Percentiles rank a stretch among this genome's conserved stretches.
phyloP scores from a whole-genome alignment of 2,113 vertebrate genomes.

The Uria aalge region DNA sequence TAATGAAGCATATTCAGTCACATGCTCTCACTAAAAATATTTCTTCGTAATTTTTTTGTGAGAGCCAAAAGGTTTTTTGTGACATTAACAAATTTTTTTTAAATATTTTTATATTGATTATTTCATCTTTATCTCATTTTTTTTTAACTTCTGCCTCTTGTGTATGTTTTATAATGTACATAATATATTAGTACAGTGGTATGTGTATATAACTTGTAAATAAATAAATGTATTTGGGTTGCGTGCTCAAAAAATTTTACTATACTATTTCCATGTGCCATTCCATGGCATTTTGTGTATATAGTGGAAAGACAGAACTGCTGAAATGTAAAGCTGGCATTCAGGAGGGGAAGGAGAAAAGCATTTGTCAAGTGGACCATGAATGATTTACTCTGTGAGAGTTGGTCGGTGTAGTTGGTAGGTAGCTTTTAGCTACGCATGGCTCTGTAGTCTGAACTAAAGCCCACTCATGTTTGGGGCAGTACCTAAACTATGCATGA shows the following conservation, averaged over 20 bases:
- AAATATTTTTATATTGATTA: neutral
- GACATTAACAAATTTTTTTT: neutral
- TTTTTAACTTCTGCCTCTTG: neutral
- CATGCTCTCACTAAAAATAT: neutral
- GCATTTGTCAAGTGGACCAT: neutral
- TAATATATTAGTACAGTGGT: neutral
- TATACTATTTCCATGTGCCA: neutral
- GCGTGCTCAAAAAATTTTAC: neutral
- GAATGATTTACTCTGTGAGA: neutral
- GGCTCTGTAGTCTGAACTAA: neutral
- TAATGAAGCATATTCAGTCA: neutral
- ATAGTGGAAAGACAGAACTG: neutral
- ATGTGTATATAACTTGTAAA: neutral
- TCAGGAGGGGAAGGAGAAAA: neutral
- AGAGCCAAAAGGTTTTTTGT: neutral
- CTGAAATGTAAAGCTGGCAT: neutral
- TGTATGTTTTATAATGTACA: neutral
- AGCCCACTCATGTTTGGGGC: neutral
- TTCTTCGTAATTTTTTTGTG: neutral
- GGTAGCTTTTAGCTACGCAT: neutral
- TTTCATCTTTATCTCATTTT: neutral
- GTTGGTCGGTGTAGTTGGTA: neutral
- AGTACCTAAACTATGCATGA: neutral
- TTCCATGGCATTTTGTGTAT: neutral
- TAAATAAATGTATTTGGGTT: neutral